Base-by-base conservation (phyloP, 2,797 vertebrate genomes). In the Holocentrus rufus region DNA sequence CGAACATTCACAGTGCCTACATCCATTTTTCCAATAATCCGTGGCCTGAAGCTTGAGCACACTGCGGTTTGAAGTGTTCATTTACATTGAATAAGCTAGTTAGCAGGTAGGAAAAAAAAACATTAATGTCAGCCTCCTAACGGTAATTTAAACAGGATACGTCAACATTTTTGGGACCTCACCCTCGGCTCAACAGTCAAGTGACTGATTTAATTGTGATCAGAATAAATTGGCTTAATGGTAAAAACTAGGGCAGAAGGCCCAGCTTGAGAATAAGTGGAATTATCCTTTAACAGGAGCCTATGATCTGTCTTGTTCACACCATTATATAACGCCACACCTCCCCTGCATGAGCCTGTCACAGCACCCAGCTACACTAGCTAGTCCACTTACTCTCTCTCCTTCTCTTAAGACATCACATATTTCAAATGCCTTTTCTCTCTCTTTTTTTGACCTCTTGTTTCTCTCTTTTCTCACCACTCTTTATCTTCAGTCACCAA, bases 261-360 rank as follows among this genome's bases (percentile, higher is more conserved):
- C 14, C 7, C 17, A 6, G 15, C 27, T n/a, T 36, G 11, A 49
- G 74, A 54, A 52, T 66, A 72, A 70, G 15, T 5, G 22, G 49
- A 42, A 6, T 18, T 27, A 42, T n/a, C n/a, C 4, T 39, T 58
- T 22, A 3, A 54, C 22, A 9, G 47, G 34, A 58, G 42, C 30
- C 23, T 34, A 27, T 39, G 23, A 72, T 85, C 52, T 13, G 17
- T 44, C 60, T 47, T 39, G 64, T 44, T 27, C 2, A 1, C 22
- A 30, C 36, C 2, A 5, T 85, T 82, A 88, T n/a, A 72, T 59
- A 87, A 89, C 0, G 15, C 71, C 71, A 66, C 71, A 78, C 75
- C 71, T 79, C 52, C 69, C 7, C 55, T 66, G 54, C 75, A 71
- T 42, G 9, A 57, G 62, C 63, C 66, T n/a, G 56, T 81, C 56